Evolutionary conservation across 1,140 invertebrate species (phyloP).

Genomic region (Elymnias hypermnestra): DNA sequence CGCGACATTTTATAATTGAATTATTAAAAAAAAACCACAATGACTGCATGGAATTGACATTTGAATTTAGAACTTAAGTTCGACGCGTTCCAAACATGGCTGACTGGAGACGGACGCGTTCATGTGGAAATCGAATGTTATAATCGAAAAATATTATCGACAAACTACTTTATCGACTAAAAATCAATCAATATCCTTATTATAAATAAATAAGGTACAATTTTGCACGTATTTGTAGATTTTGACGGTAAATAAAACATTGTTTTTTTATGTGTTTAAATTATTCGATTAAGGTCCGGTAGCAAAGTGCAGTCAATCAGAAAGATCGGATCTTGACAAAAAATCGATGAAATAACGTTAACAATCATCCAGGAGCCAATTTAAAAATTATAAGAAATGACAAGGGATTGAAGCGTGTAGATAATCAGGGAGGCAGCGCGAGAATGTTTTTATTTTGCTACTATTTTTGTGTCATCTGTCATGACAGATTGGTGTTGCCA

Average conservation of each 20-base stretch:
- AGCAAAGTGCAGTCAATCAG: conserved; percentile 47
- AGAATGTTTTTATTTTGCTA: conserved; percentile 6
- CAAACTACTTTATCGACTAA: conserved; percentile 12
- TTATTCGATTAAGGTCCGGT: conserved; percentile 45
- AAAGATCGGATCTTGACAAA: conserved; percentile 51
- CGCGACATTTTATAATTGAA: not conserved
- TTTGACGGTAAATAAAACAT: not conserved
- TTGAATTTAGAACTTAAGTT: conserved; percentile 40
- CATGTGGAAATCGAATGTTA: conserved; percentile 43
- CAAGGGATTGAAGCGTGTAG: conserved; percentile 16
- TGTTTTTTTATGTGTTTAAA: conserved; percentile 31
- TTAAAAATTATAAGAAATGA: conserved; percentile 20
- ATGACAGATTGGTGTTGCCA: too few relatives aligned
- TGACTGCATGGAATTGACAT: conserved; percentile 47
- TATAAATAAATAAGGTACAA: not conserved
- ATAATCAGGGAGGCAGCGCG: conserved; percentile 7
- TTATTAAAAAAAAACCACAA: too few relatives aligned
- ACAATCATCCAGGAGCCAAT: conserved; percentile 24
- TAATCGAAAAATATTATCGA: conserved; percentile 43
- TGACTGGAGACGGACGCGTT: conserved; percentile 40
- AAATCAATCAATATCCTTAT: conserved; percentile 7
- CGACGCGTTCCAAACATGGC: conserved; percentile 36
- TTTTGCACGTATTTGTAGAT: conserved; percentile 9
- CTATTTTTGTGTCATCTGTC: not conserved
- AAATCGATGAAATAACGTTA: conserved; percentile 37